Conservation (phyloP, 1,140 invertebrate genomes). For the Lordiphosa collinella region DNA sequence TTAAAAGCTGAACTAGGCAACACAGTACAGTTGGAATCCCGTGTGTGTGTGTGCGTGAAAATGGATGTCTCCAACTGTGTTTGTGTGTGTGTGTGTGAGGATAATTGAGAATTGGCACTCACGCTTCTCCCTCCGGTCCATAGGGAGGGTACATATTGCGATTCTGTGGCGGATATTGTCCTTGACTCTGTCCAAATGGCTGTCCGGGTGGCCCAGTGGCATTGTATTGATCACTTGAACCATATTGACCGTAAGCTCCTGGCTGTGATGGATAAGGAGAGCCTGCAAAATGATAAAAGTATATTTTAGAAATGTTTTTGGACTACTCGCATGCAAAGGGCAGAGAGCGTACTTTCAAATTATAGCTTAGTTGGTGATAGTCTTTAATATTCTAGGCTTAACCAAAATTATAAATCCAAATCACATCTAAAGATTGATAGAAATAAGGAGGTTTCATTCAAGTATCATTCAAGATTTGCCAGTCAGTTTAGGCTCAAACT, state of each 20-base stretch:
- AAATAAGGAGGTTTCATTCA: too few relatives aligned
- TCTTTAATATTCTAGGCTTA: slow-evolving; percentile 1
- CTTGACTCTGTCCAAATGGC: slow-evolving; percentile 82
- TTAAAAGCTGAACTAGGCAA: slow-evolving; percentile 3
- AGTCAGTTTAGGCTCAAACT: too few relatives aligned
- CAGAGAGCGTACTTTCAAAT: too few relatives aligned
- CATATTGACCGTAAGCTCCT: slow-evolving; percentile 79
- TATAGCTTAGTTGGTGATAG: too few relatives aligned
- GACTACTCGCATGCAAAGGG: background rate
- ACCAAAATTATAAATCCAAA: background rate
- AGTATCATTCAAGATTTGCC: too few relatives aligned
- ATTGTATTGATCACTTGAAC: slow-evolving; percentile 80
- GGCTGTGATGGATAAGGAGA: slow-evolving; percentile 81
- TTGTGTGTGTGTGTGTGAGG: slow-evolving; percentile 8
- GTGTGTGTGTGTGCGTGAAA: slow-evolving; percentile 9
- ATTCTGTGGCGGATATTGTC: slow-evolving; percentile 85
- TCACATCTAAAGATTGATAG: too few relatives aligned
- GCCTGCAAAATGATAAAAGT: slow-evolving; percentile 37
- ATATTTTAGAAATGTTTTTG: background rate
- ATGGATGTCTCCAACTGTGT: slow-evolving; percentile 14
- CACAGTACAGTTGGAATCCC: slow-evolving; percentile 37
- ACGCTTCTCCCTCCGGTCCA: slow-evolving; percentile 82
- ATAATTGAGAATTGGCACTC: slow-evolving; percentile 59
- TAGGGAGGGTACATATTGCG: slow-evolving; percentile 88
- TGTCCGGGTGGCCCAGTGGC: slow-evolving; percentile 80